phyloP scores from a whole-genome alignment of 1,140 invertebrate genomes.

The Lasioglossum baleicum region DNA sequence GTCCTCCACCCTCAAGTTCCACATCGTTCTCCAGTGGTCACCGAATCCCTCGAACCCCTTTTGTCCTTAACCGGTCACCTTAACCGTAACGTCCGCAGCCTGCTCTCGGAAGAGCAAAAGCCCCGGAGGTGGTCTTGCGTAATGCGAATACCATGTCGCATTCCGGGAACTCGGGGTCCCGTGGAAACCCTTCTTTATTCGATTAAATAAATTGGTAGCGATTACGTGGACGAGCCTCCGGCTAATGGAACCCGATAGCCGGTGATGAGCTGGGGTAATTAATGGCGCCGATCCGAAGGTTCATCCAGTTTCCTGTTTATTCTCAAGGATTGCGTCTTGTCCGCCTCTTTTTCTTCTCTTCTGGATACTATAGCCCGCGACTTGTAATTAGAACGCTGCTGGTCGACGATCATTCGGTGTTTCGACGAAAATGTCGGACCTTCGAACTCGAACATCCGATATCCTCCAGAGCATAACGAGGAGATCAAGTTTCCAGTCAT shows the following conservation, averaged over 20 bases:
- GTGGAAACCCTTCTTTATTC: conserved; percentile 61
- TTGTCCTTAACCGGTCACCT: conserved; percentile 52
- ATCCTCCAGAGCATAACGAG: too few relatives aligned
- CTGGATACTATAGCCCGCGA: too few relatives aligned
- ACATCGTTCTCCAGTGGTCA: conserved; percentile 39
- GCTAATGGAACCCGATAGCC: conserved; percentile 45
- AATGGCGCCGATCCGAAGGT: conserved; percentile 33
- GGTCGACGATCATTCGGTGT: neutral
- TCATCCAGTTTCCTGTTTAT: conserved; percentile 15
- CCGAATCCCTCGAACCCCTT: conserved; percentile 51
- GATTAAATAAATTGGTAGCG: conserved; percentile 73
- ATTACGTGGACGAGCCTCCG: conserved; percentile 59
- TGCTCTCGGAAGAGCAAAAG: conserved; percentile 28
- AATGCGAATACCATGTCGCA: conserved; percentile 72
- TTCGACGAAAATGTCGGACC: neutral
- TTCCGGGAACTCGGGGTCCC: conserved; percentile 59
- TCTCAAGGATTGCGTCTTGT: neutral
- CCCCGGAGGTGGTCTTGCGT: conserved; percentile 50
- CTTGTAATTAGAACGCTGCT: neutral
- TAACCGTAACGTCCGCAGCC: conserved; percentile 51
- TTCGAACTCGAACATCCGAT: too few relatives aligned
- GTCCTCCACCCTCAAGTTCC: neutral
- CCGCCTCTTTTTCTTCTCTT: too few relatives aligned
- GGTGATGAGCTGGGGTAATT: conserved; percentile 51
- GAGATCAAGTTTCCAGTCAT: too few relatives aligned